Percentiles rank a stretch among this genome's conserved stretches.
Conservation (phyloP, 2,797 vertebrate species). For the Sparus aurata region DNA sequence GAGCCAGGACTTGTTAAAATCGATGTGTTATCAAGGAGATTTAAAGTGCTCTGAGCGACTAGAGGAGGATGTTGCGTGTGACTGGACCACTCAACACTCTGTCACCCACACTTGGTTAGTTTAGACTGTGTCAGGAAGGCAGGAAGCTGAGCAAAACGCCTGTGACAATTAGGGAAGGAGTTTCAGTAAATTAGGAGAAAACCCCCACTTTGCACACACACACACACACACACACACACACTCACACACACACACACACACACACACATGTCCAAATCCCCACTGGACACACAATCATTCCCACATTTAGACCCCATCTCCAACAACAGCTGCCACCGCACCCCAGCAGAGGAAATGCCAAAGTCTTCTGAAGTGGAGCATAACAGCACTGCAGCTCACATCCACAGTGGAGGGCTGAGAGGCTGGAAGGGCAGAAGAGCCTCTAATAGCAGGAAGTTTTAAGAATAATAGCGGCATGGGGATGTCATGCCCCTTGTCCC, state of each 20-base stretch:
- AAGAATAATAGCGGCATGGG: conserved; percentile 73
- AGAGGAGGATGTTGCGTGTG: conserved; percentile 55
- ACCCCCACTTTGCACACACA: conserved; percentile 29
- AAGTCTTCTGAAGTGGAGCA: conserved; percentile 79
- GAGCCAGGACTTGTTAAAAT: background rate
- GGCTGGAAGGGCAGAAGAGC: conserved; percentile 64
- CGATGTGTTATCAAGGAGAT: background rate
- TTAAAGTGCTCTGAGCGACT: conserved; percentile 4
- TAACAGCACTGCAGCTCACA: conserved; percentile 71
- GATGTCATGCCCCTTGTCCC: conserved; percentile 65
- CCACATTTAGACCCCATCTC: conserved; percentile 70
- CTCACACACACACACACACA: background rate
- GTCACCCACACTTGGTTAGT: conserved; percentile 66
- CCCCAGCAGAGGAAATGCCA: conserved; percentile 83
- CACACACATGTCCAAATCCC: conserved; percentile 44
- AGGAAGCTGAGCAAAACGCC: conserved; percentile 68
- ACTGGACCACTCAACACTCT: conserved; percentile 58
- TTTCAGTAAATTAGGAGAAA: conserved; percentile 62
- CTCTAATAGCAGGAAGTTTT: conserved; percentile 84
- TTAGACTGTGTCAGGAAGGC: conserved; percentile 67
- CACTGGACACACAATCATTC: conserved; percentile 67
- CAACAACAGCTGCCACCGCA: conserved; percentile 75
- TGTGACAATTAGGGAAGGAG: conserved; percentile 63
- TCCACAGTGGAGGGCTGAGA: conserved; percentile 58
- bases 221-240: no score